Evolutionary conservation across 2,113 vertebrate genomes (phyloP), one percentile per base, ranked within the genome.

Genomic region (Tachuris rubrigastra): DNA sequence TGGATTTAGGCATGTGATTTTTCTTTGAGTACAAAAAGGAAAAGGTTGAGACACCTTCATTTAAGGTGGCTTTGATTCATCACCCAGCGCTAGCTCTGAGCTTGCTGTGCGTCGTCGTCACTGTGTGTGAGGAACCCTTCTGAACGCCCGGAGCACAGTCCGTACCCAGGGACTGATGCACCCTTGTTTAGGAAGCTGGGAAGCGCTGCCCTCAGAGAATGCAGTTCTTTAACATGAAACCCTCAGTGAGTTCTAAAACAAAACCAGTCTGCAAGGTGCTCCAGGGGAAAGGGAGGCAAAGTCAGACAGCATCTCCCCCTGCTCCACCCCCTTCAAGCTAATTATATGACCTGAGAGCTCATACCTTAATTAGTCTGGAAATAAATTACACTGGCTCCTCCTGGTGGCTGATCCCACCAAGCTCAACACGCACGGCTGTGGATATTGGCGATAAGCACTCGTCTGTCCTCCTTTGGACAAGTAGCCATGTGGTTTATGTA

Each of bases 361-460:
- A 1, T 1, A 22, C 49, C 23, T 69, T 84, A 80, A 94, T 87
- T 78, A 71, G 46, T 62, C 27, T 1, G 68, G 68, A 37, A 77
- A 77, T 68, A 44, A 84, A 71, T 91, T 52, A 18, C 95, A 8
- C 85, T 41, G 88, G 95, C 95, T 92, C 95, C 93, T 19, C 95
- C 96, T 96, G 83, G 76, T 21, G 95, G 95, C 79, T 22, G 78
- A 6, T 47, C 31, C 3, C n/a, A 1, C 39, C 50, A 9, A 33
- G 37, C 82, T 60, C 71, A 9, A 1, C 8, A 1, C 1, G 3
- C 50, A 1, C 0, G 5, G 78, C 28, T 19, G 47, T 1, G 50
- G 69, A 1, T 15, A 0, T 12, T 1, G 2, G 41, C 3, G 3
- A 14, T 3, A 5, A 5, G 76, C 8, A 0, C 35, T 22, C 21